Evolutionary conservation across 2,797 vertebrate genomes (phyloP).

Genomic region (Garrulus glandarius): DNA sequence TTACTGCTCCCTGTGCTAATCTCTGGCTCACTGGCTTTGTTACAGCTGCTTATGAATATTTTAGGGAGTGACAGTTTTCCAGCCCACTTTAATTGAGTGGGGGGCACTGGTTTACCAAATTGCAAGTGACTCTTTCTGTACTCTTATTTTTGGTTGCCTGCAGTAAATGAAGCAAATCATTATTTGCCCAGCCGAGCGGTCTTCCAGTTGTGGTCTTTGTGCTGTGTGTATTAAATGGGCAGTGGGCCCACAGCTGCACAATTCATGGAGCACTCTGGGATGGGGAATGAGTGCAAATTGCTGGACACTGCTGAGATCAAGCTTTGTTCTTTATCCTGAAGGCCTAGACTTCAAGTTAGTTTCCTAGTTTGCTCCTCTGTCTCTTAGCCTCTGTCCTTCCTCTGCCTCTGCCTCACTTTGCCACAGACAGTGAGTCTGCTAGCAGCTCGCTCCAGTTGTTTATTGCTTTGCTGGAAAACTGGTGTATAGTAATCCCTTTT

Average conservation of each 20-base stretch:
- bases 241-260: not conserved
- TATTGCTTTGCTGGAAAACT: not conserved
- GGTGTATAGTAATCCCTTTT: not conserved
- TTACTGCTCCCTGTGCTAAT: slow-evolving; percentile 52
- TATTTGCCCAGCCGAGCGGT: not conserved
- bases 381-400: not conserved
- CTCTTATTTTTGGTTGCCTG: not conserved
- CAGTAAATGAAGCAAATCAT: not conserved
- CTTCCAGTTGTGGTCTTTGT: not conserved
- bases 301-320: not conserved
- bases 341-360: not conserved
- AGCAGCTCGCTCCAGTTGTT: not conserved
- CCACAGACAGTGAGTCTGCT: not conserved
- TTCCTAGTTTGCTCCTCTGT: not conserved
- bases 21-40: slow-evolving; percentile 6
- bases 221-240: not conserved
- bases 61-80: slow-evolving; percentile 42
- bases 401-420: not conserved
- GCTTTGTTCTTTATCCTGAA: not conserved
- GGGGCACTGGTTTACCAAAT: slow-evolving; percentile 13
- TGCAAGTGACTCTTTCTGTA: not conserved
- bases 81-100: slow-evolving; percentile 29
- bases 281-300: not conserved
- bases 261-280: not conserved
- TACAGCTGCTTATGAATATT: slow-evolving; percentile 59